Conservation (phyloP, 2,113 vertebrate genomes). For the Cepphus grylle region DNA sequence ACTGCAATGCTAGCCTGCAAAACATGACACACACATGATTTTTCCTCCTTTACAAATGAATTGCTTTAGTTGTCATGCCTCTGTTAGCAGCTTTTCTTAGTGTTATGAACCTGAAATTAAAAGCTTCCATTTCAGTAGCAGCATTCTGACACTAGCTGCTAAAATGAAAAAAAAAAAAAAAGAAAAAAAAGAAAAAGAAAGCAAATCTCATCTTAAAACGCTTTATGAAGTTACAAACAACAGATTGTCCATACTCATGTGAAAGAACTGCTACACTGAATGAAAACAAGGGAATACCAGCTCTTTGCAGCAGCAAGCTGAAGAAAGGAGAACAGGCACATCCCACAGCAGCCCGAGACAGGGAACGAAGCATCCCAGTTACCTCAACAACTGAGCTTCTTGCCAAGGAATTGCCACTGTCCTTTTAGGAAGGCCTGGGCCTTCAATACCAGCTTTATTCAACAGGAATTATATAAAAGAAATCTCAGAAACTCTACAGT, state of each 20-base stretch:
- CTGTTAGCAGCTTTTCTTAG: neutral
- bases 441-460: slow-evolving; percentile 47
- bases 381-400: slow-evolving; percentile 13
- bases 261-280: neutral
- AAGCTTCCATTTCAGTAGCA: neutral
- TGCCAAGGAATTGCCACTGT: slow-evolving; percentile 44
- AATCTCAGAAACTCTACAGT: neutral
- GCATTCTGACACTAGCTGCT: neutral
- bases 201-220: neutral
- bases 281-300: neutral
- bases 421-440: neutral
- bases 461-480: neutral
- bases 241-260: neutral
- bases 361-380: neutral
- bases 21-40: neutral
- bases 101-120: neutral
- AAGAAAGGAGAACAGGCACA: neutral
- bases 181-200: neutral
- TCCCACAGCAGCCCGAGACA: neutral
- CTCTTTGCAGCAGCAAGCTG: neutral
- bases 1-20: neutral
- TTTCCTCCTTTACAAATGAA: neutral
- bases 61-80: neutral
- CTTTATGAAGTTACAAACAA: neutral
- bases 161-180: neutral